Conservation (phyloP, 2,888 invertebrate genomes). For the Scaptomyza cyrtandrae region DNA sequence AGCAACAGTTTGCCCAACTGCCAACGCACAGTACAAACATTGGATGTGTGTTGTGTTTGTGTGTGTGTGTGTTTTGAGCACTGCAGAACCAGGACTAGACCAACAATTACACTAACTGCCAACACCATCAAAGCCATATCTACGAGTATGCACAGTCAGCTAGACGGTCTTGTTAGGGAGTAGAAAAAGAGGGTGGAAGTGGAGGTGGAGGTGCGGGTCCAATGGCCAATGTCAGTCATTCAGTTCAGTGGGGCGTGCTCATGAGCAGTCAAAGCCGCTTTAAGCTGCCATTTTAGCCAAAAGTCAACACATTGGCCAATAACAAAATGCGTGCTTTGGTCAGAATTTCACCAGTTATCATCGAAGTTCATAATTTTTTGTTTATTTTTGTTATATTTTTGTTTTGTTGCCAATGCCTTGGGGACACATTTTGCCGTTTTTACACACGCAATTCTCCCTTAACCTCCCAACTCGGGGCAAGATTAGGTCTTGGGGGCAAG, state of each 20-base stretch:
- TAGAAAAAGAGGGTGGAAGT: no score
- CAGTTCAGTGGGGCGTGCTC: constrained; percentile 57
- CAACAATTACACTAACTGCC: constrained; percentile 56
- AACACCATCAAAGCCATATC: constrained; percentile 43
- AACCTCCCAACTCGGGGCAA: background rate
- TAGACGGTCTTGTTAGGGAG: background rate
- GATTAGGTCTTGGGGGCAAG: constrained; percentile 9
- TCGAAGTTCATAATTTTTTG: constrained; percentile 63
- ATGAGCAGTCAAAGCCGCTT: constrained; percentile 72
- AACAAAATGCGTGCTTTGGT: constrained; percentile 46
- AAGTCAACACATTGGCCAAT: constrained; percentile 32
- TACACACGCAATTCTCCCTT: constrained; percentile 68
- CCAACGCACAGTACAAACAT: constrained; percentile 37
- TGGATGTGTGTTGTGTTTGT: background rate
- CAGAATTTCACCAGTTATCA: constrained; percentile 39
- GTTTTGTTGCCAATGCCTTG: constrained; percentile 53
- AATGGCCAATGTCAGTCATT: constrained; percentile 17
- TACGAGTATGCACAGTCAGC: constrained; percentile 27
- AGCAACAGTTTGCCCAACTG: constrained; percentile 59
- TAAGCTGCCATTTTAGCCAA: constrained; percentile 53
- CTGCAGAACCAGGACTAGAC: constrained; percentile 18
- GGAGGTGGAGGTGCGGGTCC: no score
- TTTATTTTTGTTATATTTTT: background rate
- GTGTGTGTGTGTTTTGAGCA: constrained; percentile 2
- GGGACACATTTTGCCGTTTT: constrained; percentile 74